These are phyloP conservation scores for Climacteris rufus DNA, from an alignment of 2,113 vertebrate genomes.

Conservation along the genomic window DNA sequence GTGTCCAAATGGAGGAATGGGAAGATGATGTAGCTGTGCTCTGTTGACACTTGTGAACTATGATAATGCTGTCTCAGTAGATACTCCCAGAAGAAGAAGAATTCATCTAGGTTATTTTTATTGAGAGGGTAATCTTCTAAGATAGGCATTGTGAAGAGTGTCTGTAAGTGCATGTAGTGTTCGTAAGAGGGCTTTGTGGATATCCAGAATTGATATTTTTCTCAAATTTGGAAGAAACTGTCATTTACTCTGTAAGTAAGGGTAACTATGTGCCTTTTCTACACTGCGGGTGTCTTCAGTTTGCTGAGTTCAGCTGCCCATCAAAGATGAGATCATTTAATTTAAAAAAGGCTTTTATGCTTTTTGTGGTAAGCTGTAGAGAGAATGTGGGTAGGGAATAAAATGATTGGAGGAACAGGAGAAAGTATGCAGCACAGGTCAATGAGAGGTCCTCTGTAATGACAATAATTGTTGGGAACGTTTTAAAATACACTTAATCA, in stretches of 20 bases:
- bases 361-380: not conserved
- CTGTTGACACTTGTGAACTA: not conserved
- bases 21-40: not conserved
- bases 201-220: not conserved
- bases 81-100: not conserved
- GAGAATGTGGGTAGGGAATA: not conserved
- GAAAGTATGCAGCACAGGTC: not conserved
- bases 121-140: not conserved
- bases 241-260: not conserved
- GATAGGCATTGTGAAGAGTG: not conserved
- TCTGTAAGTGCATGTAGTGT: not conserved
- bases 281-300: not conserved
- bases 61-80: not conserved
- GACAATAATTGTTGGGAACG: not conserved
- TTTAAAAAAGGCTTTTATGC: not conserved
- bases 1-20: not conserved
- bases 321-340: not conserved
- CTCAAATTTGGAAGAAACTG: not conserved
- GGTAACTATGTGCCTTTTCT: not conserved
- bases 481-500: slow-evolving; percentile 18
- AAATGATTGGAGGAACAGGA: not conserved
- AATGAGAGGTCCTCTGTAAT: not conserved
- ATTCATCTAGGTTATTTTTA: slow-evolving; percentile 12
- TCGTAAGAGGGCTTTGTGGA: not conserved
- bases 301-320: not conserved